These are phyloP conservation scores for Caiman crocodilus DNA, from an alignment of 2,797 vertebrate genomes.

Conservation along the genomic window DNA sequence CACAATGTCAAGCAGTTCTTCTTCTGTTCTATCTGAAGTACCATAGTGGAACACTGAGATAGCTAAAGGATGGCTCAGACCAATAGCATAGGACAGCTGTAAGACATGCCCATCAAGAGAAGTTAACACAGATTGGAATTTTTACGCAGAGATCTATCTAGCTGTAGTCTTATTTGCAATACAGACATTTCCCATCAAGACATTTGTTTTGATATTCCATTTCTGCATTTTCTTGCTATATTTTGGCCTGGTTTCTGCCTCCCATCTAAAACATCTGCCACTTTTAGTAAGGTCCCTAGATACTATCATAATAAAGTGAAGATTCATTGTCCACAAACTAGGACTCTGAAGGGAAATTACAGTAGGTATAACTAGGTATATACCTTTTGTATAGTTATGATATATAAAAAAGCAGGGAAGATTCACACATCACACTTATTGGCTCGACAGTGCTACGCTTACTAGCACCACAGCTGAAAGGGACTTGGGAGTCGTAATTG, in stretches of 20 bases:
- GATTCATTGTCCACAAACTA: background rate
- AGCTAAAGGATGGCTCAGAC: conserved; percentile 87
- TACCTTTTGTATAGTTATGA: background rate
- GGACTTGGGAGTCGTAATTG: too few species aligned
- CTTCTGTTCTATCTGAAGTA: conserved; percentile 87
- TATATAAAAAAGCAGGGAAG: background rate
- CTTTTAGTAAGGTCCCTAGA: background rate
- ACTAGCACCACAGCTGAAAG: too few species aligned
- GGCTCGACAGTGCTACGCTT: too few species aligned
- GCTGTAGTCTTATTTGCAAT: background rate
- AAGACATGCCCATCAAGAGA: background rate
- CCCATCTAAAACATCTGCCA: background rate
- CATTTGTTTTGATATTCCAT: background rate
- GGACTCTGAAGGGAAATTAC: background rate
- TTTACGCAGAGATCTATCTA: background rate
- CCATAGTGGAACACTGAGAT: conserved; percentile 90
- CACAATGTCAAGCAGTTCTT: conserved; percentile 88
- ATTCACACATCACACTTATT: too few species aligned
- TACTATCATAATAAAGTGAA: background rate
- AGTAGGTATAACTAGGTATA: background rate
- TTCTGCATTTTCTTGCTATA: background rate
- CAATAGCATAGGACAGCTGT: conserved; percentile 88
- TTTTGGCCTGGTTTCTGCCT: background rate
- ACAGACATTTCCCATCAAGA: background rate
- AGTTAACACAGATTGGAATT: background rate